Base-by-base conservation (phyloP, 2,113 vertebrate species). In the Echinops telfairi region DNA sequence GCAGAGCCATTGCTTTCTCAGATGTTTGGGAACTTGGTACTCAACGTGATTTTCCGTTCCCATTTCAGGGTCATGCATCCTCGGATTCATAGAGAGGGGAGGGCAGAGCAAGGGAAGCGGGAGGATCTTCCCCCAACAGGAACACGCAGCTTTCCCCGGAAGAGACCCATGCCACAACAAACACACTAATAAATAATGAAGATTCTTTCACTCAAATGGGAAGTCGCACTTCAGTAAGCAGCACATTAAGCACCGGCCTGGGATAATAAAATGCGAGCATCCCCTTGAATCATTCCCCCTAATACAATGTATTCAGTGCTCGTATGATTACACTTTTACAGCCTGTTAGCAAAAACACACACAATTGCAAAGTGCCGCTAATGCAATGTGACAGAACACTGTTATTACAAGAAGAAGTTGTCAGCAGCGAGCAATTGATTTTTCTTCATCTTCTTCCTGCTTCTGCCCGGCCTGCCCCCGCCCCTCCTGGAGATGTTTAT, bases 171-270 rank as follows among this genome's bases (percentile, higher is more conserved):
- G 4, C 60, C 80, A 93, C 78, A 53, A 92, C 90, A 96, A 95
- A 88, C 86, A 96, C 87, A 95, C 81, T 93, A 93, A 96, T 79
- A 92, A 95, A 97, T 96, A 96, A 97, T 92, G 23, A 66, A 25
- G 22, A 96, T 92, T 93, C 93, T 89, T 85, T 83, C 40, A 73
- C 80, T 84, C 90, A 97, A 96, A 94, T 90, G 95, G 58, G 91
- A 95, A 93, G 95, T 95, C 81, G 96, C 96, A 95, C 96, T 97
- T 96, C 96, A 95, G 94, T 96, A 96, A 97, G 94, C 95, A 96
- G 71, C 86, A 83, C 94, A 96, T 97, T 97, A 96, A 96, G 70
- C 86, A 77, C 94, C 90, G 86, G 89, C 53, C 92, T 95, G 92
- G 87, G 94, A 77, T 95, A 95, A 97, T 95, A 96, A 96, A 94